Base-by-base conservation (phyloP, 2,797 vertebrate species). In the Adelosebastes latens region DNA sequence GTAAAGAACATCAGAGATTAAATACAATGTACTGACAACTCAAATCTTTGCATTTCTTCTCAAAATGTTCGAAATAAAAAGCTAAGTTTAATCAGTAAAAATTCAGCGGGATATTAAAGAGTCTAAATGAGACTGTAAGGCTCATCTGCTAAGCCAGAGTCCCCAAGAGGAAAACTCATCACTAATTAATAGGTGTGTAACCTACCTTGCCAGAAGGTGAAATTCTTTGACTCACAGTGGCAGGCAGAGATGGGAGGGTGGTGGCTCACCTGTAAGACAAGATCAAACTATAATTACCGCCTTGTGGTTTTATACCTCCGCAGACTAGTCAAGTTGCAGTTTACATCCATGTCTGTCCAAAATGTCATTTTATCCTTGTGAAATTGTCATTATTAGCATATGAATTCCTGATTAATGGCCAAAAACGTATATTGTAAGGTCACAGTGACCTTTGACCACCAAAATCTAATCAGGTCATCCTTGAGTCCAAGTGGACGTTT, bases 131-230 rank as follows among this genome's bases (percentile, higher is more conserved):
- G 32, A 24, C 32, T n/a, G 29, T 16, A 12, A 63, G 63, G 32
- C 20, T 76, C 7, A 16, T 65, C 71, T 81, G 42, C 9, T 58
- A 5, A 82, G 59, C 14, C 61, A 25, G 8, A 65, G 56, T 49
- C 75, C 80, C 80, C 69, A 3, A 14, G 72, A 80, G 63, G 5
- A 72, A 65, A 67, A 53, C 4, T 14, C 39, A 18, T 39, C 42
- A 56, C 68, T 87, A 83, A 89, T 89, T 77, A 46, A 46, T 18
- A 90, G 58, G 18, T 36, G n/a, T 36, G 32, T 25, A 36, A 76
- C 93, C 89, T 96, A 99, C 99, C 99, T 98, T 99, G 99, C 98
- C 98, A 99, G 96, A 99, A 99, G 93, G 98, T 97, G 96, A 99
- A 99, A 95, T 99, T 99, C 96, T 99, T 99, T 24, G 98, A 99